A percentile compares a stretch with the other conserved stretches of the same genome.
phyloP scores from a whole-genome alignment of 64 coral and sea anemone genomes.

The Dendronephthya gigantea region DNA sequence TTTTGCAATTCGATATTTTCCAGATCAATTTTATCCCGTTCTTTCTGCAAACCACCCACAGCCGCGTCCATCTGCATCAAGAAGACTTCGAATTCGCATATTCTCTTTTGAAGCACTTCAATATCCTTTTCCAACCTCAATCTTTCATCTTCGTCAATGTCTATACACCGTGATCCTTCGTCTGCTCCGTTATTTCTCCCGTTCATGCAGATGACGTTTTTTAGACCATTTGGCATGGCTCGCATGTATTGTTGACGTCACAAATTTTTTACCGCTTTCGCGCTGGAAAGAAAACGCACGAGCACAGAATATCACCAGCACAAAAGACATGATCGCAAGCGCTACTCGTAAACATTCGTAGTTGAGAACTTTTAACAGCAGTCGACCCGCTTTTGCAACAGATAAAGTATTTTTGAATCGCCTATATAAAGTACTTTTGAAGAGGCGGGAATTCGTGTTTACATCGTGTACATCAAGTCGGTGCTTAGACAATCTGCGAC shows the following conservation, averaged over 20 bases:
- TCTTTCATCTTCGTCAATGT: background rate
- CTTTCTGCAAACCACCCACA: background rate
- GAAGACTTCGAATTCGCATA: background rate
- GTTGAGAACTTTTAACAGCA: no score
- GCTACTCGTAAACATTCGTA: no score
- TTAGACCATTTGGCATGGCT: background rate
- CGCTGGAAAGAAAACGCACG: no score
- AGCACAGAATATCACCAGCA: no score
- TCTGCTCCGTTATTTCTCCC: background rate
- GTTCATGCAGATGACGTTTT: background rate
- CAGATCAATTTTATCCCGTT: background rate
- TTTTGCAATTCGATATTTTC: background rate
- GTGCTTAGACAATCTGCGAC: no score
- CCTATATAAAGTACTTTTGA: no score
- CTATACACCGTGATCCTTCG: background rate
- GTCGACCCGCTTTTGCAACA: no score
- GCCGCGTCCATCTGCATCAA: slow-evolving; percentile 10
- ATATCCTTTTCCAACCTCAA: background rate
- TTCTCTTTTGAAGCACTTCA: background rate
- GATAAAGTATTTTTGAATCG: no score
- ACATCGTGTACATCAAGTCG: no score
- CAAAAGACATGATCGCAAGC: no score
- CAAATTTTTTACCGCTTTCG: no score
- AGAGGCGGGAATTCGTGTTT: no score
- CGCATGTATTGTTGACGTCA: background rate